Evolutionary conservation across 2,888 invertebrate species (phyloP).

Genomic region (Blera fallax): DNA sequence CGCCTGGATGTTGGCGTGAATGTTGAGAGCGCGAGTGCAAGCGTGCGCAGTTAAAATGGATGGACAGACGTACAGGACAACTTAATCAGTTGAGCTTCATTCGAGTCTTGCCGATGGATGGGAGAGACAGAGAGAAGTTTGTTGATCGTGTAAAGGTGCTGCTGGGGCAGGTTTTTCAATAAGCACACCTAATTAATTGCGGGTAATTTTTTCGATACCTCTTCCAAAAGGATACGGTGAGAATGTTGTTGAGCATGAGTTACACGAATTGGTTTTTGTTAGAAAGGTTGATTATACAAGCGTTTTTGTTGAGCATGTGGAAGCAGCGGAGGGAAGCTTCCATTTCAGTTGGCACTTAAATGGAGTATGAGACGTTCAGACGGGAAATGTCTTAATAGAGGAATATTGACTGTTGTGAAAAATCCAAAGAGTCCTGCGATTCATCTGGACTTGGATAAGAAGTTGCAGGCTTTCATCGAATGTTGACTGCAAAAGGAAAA

Average conservation of each 20-base stretch:
- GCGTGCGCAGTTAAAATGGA: slow-evolving; percentile 70
- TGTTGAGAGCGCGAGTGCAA: slow-evolving; percentile 69
- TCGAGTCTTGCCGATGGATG: neutral
- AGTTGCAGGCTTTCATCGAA: too few relatives aligned
- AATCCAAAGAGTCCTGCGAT: too few relatives aligned
- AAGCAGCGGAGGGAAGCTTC: neutral
- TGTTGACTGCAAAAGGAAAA: too few relatives aligned
- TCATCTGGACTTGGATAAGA: too few relatives aligned
- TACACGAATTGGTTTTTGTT: neutral
- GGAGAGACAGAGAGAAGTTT: slow-evolving; percentile 1
- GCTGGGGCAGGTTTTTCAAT: slow-evolving; percentile 41
- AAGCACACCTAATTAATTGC: slow-evolving; percentile 66
- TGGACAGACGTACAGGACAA: slow-evolving; percentile 64
- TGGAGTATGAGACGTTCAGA: too few relatives aligned
- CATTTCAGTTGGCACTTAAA: neutral
- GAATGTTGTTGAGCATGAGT: neutral
- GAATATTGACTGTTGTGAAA: too few relatives aligned
- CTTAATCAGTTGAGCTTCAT: slow-evolving; percentile 62
- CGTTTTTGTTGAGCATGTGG: neutral
- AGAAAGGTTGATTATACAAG: neutral
- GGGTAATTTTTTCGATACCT: slow-evolving; percentile 32
- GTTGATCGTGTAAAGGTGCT: slow-evolving; percentile 17
- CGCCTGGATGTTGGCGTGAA: slow-evolving; percentile 71
- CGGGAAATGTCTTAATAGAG: too few relatives aligned
- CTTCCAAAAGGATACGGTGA: neutral